Percentiles rank a stretch among this genome's conserved stretches.
These are phyloP conservation scores for Peromyscus polionotus DNA, from an alignment of 2,113 vertebrate genomes.

Conservation along the genomic window DNA sequence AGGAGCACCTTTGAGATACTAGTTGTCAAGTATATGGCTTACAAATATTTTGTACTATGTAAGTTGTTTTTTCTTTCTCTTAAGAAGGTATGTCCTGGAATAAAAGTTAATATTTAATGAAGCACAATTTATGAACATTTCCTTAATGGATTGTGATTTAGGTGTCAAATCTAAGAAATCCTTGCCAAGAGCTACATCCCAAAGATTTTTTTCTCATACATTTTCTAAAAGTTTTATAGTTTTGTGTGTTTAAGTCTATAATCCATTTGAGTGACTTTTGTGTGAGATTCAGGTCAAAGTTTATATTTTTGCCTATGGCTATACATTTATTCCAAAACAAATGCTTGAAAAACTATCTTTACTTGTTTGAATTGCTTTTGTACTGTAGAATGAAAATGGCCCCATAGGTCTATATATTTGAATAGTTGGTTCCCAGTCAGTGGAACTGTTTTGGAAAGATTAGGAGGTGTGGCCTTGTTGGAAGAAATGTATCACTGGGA, in stretches of 20 bases:
- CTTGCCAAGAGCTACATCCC: not conserved
- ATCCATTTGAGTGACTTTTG: not conserved
- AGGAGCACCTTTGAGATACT: not conserved
- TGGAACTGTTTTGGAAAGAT: not conserved
- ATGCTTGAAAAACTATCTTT: not conserved
- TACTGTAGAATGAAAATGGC: not conserved
- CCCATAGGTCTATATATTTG: not conserved
- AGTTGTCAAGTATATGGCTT: not conserved
- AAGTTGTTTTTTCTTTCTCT: not conserved
- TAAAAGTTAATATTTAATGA: not conserved
- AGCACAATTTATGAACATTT: not conserved
- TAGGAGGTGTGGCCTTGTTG: not conserved
- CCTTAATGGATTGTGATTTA: not conserved
- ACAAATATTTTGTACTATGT: not conserved
- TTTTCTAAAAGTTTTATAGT: not conserved
- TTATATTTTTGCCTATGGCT: not conserved
- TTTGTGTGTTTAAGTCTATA: not conserved
- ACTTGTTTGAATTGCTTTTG: not conserved
- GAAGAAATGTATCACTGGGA: not conserved
- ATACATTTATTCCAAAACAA: not conserved
- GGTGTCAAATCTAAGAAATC: not conserved
- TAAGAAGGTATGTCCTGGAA: not conserved
- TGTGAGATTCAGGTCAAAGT: not conserved
- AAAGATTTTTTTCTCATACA: not conserved
- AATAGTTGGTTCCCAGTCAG: not conserved